Conservation (phyloP, 2,113 vertebrate genomes). For the Myrmecophaga tridactyla region DNA sequence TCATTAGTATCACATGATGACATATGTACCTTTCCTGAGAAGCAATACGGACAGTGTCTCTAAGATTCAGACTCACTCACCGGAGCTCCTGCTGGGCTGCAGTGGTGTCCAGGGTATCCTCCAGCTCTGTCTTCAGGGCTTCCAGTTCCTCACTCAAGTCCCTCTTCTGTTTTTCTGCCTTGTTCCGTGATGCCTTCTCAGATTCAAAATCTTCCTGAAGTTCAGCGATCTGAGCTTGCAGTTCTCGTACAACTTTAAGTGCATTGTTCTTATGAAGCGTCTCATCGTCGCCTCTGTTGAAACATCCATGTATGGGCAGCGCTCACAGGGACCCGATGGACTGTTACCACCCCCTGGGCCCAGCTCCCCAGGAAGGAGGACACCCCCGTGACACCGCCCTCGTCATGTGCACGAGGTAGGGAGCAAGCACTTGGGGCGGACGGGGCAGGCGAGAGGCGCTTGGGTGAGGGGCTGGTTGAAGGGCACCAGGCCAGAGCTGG, state of each 20-base stretch:
- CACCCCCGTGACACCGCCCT: background rate
- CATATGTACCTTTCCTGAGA: no score
- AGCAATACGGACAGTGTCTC: no score
- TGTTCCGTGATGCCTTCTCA: conserved; percentile 93
- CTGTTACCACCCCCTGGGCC: background rate
- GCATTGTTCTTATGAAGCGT: conserved; percentile 94
- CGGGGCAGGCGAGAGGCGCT: background rate
- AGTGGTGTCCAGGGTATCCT: conserved; percentile 97
- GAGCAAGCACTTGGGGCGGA: background rate
- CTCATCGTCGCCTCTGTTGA: conserved; percentile 94
- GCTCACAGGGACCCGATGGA: background rate
- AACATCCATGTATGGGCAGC: background rate
- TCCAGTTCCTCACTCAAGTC: conserved; percentile 97
- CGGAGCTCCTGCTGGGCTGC: conserved; percentile 98
- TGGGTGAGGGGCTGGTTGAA: background rate
- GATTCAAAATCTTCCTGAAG: conserved; percentile 98
- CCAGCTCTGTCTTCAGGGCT: conserved; percentile 96
- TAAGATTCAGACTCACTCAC: conserved; percentile 71
- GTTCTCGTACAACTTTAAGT: conserved; percentile 93
- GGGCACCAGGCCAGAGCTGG: background rate
- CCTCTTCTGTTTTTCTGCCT: conserved; percentile 97
- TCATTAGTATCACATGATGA: no score
- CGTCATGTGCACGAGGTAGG: no score
- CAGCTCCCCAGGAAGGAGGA: rapidly evolving
- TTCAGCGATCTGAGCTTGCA: conserved; percentile 95